Base-by-base conservation (phyloP, 2,797 vertebrate species). In the Botia almorhae region DNA sequence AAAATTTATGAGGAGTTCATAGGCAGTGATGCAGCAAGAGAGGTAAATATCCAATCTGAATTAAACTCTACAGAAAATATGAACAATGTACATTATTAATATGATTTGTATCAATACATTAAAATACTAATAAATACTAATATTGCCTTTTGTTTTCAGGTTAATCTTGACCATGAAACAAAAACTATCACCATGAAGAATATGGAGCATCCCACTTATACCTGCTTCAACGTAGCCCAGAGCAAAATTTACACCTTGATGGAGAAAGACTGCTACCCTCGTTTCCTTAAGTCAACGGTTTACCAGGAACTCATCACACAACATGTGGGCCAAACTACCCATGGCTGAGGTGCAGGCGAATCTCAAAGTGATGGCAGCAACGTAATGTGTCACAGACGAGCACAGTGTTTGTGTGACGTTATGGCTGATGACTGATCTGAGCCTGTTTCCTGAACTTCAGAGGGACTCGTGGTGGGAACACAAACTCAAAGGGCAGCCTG, bases 181-280 rank as follows among this genome's bases (percentile, higher is more conserved):
- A 98, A 94, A 91, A 93, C 92, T 50, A 81, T 88, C 73, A 96
- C 95, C 1, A 87, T 90, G 61, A 91, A 92, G 74, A 95, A 89
- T 58, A 81, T 96, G 14, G 81, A 84, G 8, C 84, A 90, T 1
- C 95, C 95, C 11, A 85, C 68, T 1, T 70, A 63, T 11, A 92
- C 90, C 51, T 94, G 91, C 51, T 99, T 99, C 16, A 92, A 95
- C 0, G 83, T 91, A 23, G 96, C 97, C 16, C 96, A 97, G 78
- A 93, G 83, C 78, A 96, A 93, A 83, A 95, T 98, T 76, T 96
- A 96, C 86, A 91, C 90, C 75, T 92, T 99, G 83, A 99, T 99
- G 97, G 96, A 98, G 86, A 98, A 97, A 82, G 97, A 99, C 90
- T 96, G 96, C 90, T 99, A 97, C 64, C 96, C 94, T 0, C 96